Percentiles rank a stretch among this genome's conserved stretches.
Conservation (phyloP, 2,888 invertebrate species). For the Agriopis marginaria region DNA sequence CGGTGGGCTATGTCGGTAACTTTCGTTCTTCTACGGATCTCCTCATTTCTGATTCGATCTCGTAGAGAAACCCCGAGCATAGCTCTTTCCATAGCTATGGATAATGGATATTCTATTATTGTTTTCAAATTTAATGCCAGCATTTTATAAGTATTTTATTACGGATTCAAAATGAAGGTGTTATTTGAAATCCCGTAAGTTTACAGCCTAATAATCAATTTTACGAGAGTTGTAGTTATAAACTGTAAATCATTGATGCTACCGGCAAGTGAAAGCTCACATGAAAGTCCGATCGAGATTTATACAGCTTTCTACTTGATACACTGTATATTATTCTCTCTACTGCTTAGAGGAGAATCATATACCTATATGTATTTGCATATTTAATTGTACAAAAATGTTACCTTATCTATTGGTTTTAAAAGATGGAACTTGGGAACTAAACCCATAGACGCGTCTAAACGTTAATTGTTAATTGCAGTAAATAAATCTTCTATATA, state of each 20-base stretch:
- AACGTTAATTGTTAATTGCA: too few relatives aligned
- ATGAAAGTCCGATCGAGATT: slow-evolving; percentile 41
- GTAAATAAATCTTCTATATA: too few relatives aligned
- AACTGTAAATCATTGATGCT: slow-evolving; percentile 46
- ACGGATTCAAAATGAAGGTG: slow-evolving; percentile 44
- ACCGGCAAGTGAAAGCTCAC: slow-evolving; percentile 46
- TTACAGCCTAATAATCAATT: slow-evolving; percentile 52
- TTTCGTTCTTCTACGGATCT: too few relatives aligned
- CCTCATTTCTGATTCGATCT: too few relatives aligned
- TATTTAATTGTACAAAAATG: background rate
- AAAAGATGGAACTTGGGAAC: too few relatives aligned
- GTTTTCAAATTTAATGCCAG: slow-evolving; percentile 34
- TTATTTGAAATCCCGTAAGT: slow-evolving; percentile 44
- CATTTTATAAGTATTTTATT: slow-evolving; percentile 50
- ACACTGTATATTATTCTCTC: slow-evolving; percentile 18
- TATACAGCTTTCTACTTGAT: slow-evolving; percentile 40
- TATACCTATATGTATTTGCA: slow-evolving; percentile 20
- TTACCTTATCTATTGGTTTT: too few relatives aligned
- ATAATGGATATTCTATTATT: background rate
- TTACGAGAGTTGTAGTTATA: slow-evolving; percentile 47
- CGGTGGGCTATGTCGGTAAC: too few relatives aligned
- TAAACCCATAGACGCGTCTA: too few relatives aligned
- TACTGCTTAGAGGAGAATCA: slow-evolving; percentile 21
- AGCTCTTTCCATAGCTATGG: background rate
- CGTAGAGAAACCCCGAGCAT: too few relatives aligned